Conservation (phyloP, 2,113 vertebrate species). For the Brachyistius frenatus region DNA sequence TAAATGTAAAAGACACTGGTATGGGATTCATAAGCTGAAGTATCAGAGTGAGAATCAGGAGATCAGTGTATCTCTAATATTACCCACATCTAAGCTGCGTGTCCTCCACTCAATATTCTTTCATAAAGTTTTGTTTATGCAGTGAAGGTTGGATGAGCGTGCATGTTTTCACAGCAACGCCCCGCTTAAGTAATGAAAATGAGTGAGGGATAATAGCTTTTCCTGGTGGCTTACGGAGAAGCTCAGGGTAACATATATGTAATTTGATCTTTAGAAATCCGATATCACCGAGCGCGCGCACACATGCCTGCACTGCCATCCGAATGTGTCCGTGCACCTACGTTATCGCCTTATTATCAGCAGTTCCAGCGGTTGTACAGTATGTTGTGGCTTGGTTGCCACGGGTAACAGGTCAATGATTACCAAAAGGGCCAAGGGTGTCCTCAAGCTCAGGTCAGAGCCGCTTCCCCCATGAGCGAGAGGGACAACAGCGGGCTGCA, state of each 20-base stretch:
- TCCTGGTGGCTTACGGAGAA: neutral
- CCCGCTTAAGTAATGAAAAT: conserved; percentile 23
- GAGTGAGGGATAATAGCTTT: conserved; percentile 4
- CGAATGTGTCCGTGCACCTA: conserved; percentile 2
- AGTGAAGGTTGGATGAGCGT: conserved; percentile 36
- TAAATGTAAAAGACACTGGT: too few species aligned
- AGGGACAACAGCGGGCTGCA: conserved; percentile 39
- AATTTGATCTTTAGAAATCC: conserved; percentile 22
- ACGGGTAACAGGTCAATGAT: conserved; percentile 82
- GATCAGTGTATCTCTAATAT: too few species aligned
- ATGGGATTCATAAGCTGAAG: too few species aligned
- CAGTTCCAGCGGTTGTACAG: conserved; percentile 47
- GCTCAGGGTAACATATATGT: too few species aligned
- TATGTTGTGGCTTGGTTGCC: conserved; percentile 70
- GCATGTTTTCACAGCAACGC: conserved; percentile 42
- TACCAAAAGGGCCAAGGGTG: conserved; percentile 71
- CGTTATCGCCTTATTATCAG: conserved; percentile 52
- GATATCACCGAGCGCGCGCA: conserved; percentile 4
- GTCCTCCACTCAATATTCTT: conserved; percentile 11
- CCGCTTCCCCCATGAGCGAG: conserved; percentile 38
- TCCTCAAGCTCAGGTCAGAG: conserved; percentile 78
- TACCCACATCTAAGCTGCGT: neutral
- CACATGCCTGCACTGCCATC: neutral
- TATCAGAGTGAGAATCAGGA: too few species aligned
- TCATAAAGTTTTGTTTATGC: conserved; percentile 32